phyloP scores from a whole-genome alignment of 1,140 invertebrate genomes.

The Brachionus asplanchnoidis region DNA sequence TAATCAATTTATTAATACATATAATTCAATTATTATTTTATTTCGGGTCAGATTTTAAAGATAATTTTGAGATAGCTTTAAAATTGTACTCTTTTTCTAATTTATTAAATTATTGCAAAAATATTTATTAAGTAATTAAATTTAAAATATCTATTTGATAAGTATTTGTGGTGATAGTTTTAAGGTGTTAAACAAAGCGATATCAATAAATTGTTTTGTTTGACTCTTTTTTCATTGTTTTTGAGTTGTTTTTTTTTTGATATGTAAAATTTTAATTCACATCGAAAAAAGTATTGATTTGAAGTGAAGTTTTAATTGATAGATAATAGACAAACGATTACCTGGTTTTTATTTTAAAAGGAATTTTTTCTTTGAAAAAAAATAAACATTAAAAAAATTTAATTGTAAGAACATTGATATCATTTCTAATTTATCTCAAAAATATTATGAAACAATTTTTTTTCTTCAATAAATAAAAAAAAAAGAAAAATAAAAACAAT shows the following conservation, averaged over 20 bases:
- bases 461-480: background rate
- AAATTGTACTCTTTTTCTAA: too few relatives aligned
- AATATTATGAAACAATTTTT: background rate
- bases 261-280: background rate
- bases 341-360: background rate
- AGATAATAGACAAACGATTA: background rate
- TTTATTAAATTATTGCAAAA: background rate
- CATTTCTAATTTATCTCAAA: conserved; percentile 4
- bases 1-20: too few relatives aligned
- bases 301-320: background rate
- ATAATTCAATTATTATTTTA: too few relatives aligned
- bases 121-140: background rate
- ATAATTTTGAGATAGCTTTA: too few relatives aligned
- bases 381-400: background rate
- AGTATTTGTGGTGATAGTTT: background rate
- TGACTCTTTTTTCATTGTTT: background rate
- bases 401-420: background rate
- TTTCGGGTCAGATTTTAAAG: too few relatives aligned
- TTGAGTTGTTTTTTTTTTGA: background rate
- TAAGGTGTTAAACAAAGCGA: background rate
- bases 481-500: background rate
- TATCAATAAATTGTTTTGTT: background rate
- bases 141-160: background rate
- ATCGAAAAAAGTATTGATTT: background rate
- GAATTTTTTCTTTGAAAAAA: background rate